A percentile compares a stretch with the other conserved stretches of the same genome.
Conservation (phyloP, 2,888 invertebrate genomes). For the Siphlonurus alternatus region DNA sequence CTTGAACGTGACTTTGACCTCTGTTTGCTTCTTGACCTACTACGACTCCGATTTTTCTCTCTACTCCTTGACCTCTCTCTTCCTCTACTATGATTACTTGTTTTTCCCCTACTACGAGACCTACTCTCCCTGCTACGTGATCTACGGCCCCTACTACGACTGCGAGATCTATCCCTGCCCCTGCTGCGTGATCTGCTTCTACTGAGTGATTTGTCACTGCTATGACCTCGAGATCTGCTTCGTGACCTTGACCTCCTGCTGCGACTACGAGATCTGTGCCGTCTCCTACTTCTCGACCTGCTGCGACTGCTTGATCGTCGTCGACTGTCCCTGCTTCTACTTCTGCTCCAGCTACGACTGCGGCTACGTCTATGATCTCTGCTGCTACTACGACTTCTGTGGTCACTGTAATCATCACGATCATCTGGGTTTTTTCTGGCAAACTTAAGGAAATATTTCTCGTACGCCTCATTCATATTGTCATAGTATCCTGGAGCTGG, state of each 20-base stretch:
- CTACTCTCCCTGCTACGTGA: background rate
- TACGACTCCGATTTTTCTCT: conserved; percentile 17
- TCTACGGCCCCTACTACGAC: background rate
- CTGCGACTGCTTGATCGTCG: conserved; percentile 17
- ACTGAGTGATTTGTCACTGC: too few species aligned
- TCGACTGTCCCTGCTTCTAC: background rate
- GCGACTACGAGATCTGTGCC: background rate
- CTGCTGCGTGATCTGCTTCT: background rate
- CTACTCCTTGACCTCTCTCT: background rate
- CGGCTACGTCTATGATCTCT: background rate
- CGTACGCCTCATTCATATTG: background rate
- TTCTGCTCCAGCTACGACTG: background rate
- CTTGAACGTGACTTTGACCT: conserved; percentile 14
- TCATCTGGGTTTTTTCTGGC: background rate
- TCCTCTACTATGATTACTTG: background rate
- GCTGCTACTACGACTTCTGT: background rate
- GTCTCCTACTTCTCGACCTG: background rate
- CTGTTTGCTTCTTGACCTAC: conserved; percentile 18
- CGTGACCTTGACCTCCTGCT: background rate
- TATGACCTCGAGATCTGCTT: conserved; percentile 12
- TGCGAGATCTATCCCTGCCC: conserved; percentile 14
- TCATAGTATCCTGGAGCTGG: background rate
- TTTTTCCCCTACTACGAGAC: background rate
- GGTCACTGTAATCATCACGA: background rate
- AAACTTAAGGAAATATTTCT: background rate